phyloP scores from a whole-genome alignment of 1,140 invertebrate species.

The Nephotettix cincticeps region DNA sequence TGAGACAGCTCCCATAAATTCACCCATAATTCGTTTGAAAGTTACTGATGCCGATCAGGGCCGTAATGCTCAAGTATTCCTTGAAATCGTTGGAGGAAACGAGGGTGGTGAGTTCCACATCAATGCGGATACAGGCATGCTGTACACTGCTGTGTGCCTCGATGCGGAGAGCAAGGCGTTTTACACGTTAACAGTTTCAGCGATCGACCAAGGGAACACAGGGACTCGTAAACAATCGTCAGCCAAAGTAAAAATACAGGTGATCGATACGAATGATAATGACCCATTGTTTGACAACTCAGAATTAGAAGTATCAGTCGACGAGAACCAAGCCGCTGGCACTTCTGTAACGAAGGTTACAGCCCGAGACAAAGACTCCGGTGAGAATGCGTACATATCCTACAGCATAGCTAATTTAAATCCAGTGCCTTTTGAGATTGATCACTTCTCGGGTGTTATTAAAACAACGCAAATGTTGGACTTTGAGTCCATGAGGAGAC shows the following conservation, averaged over 20 bases:
- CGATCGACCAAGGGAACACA: conserved; percentile 83
- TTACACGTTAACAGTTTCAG: conserved; percentile 89
- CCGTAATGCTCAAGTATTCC: conserved; percentile 76
- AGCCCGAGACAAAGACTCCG: conserved; percentile 85
- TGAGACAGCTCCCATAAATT: conserved; percentile 86
- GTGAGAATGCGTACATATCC: conserved; percentile 93
- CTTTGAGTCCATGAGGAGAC: conserved; percentile 85
- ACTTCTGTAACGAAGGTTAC: conserved; percentile 77
- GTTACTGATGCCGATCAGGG: conserved; percentile 84
- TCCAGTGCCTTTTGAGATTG: conserved; percentile 91
- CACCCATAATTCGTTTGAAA: conserved; percentile 81
- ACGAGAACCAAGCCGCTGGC: conserved; percentile 87
- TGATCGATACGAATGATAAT: conserved; percentile 91
- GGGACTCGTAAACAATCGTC: conserved; percentile 83
- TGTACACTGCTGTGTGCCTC: conserved; percentile 79
- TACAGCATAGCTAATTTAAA: conserved; percentile 90
- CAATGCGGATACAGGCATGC: conserved; percentile 83
- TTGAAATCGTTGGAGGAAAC: conserved; percentile 91
- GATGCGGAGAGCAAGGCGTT: conserved; percentile 87
- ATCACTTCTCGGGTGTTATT: conserved; percentile 90
- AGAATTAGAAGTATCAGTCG: conserved; percentile 63
- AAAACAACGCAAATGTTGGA: conserved; percentile 80
- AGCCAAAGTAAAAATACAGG: conserved; percentile 84
- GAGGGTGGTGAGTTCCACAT: conserved; percentile 85
- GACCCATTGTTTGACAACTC: conserved; percentile 80